A percentile compares a stretch with the other conserved stretches of the same genome.
Evolutionary conservation across 2,113 vertebrate species (phyloP).

Genomic region (Leucopternis melanops): DNA sequence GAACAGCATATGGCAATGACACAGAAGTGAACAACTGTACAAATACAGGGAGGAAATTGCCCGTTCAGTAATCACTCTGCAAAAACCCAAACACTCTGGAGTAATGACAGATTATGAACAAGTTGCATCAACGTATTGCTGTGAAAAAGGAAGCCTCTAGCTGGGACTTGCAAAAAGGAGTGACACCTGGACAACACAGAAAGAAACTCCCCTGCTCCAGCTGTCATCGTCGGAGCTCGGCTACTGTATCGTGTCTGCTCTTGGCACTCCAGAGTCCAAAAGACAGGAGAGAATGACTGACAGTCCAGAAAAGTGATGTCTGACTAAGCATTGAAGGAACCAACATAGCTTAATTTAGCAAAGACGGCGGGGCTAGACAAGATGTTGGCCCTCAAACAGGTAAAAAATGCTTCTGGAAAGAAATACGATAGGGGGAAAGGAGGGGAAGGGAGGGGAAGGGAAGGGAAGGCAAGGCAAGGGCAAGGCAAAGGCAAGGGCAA

Average conservation of each 20-base stretch:
- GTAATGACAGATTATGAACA: neutral
- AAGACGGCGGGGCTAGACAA: neutral
- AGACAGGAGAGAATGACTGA: neutral
- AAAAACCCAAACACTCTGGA: neutral
- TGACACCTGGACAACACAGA: neutral
- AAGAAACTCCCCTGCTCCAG: neutral
- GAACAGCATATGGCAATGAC: neutral
- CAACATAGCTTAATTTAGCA: neutral
- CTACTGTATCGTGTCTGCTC: neutral
- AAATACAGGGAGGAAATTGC: neutral
- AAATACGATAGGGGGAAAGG: neutral
- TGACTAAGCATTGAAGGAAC: neutral
- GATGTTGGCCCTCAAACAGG: neutral
- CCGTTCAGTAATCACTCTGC: neutral
- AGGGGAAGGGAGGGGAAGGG: neutral
- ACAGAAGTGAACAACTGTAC: neutral
- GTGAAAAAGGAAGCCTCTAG: neutral
- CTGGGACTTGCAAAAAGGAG: neutral
- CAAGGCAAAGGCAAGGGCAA: neutral
- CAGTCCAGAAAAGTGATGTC: neutral
- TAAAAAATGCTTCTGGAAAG: neutral
- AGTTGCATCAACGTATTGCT: neutral
- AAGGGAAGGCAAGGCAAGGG: neutral
- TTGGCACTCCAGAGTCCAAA: neutral
- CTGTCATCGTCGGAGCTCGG: accelerated